Conservation (phyloP, 1,140 invertebrate species). For the Conus ventricosus region DNA sequence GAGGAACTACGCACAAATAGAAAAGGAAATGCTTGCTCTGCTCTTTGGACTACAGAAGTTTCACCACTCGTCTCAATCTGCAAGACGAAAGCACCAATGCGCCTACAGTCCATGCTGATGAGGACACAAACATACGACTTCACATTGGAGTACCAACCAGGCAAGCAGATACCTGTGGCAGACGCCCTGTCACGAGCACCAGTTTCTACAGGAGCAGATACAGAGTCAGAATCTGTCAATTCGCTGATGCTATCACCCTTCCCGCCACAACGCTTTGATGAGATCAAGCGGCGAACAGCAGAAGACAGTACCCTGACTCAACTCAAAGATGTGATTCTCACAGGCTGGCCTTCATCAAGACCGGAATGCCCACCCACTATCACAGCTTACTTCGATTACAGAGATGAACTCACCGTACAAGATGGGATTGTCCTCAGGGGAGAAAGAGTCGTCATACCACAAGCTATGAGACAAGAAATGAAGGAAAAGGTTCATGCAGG, state of each 20-base stretch:
- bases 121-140: slow-evolving; percentile 29
- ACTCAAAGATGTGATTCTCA: not conserved
- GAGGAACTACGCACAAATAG: slow-evolving; percentile 73
- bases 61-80: slow-evolving; percentile 66
- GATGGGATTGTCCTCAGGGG: slow-evolving; percentile 53
- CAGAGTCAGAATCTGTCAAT: slow-evolving; percentile 7
- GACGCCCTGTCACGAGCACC: slow-evolving; percentile 28
- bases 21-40: slow-evolving; percentile 56
- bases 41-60: slow-evolving; percentile 76
- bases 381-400: slow-evolving; percentile 40
- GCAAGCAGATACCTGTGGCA: slow-evolving; percentile 12
- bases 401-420: slow-evolving; percentile 52
- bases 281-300: slow-evolving; percentile 22
- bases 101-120: slow-evolving; percentile 38
- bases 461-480: slow-evolving; percentile 39
- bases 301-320: slow-evolving; percentile 4
- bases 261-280: not conserved
- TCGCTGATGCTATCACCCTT: not conserved
- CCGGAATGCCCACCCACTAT: not conserved
- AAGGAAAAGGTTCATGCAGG: slow-evolving; percentile 37
- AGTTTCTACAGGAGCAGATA: not conserved
- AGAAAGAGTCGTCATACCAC: slow-evolving; percentile 46
- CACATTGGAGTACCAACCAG: slow-evolving; percentile 16
- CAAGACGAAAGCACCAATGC: slow-evolving; percentile 36
- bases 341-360: slow-evolving; percentile 38